Evolutionary conservation across 2,113 vertebrate species (phyloP), one percentile per base, ranked within the genome.

Genomic region (Tiliqua scincoides): DNA sequence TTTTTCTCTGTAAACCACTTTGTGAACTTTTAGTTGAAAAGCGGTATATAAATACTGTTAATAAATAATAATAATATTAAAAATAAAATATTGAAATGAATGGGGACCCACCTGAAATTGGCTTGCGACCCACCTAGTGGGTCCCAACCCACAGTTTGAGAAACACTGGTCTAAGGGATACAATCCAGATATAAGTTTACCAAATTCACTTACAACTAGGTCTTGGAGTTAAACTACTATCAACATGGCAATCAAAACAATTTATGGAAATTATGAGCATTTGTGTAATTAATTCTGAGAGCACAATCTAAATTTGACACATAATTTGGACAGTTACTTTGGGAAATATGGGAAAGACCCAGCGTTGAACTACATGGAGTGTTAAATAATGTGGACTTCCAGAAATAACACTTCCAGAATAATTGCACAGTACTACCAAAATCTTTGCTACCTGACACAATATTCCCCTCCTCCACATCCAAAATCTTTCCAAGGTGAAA

Each of bases 401-500:
- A 48, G n/a, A 10, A 62, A 62, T 70, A 71, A 79, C 20, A 63
- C 25, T 27, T 32, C 11, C 12, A 9, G 59, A 72, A 32, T 63
- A 75, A 75, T 0, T 1, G 35, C n/a, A n/a, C n/a, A n/a, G n/a
- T 62, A 77, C 85, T 52, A 68, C 74, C 67, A 73, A 80, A 79
- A 67, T 48, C 73, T 85, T 59, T 70, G 43, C 63, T 35, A 27
- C 27, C 40, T 74, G 82, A 15, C 67, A 70, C n/a, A 70, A 70
- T 32, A 15, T 70, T 30, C n/a, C 18, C 67, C 67, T 10, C 27
- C 85, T 89, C 80, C 14, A 68, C 12, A 78, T 74, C 78, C 61
- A 74, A 87, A 91, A 79, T 7, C 72, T 90, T 65, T 77, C 61
- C 71, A 81, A 85, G 86, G n/a, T 3, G 12, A 78, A 86, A 40